phyloP scores from a whole-genome alignment of 1,140 invertebrate species.

The Drosophila pseudoobscura region DNA sequence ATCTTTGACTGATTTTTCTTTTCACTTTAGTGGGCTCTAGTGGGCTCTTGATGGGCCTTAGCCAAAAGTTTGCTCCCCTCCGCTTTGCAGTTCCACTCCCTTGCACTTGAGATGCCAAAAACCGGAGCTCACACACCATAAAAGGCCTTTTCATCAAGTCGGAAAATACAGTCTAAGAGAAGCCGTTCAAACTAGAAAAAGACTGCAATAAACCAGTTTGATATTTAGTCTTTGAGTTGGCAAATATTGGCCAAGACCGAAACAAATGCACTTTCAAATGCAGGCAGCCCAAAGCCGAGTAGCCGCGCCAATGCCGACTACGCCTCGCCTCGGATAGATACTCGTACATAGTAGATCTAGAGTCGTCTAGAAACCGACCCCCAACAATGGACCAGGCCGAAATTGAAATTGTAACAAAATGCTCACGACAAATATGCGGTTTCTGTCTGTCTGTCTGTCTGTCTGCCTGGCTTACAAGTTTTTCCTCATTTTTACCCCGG shows the following conservation, averaged over 20 bases:
- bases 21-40: slow-evolving; percentile 14
- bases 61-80: background rate
- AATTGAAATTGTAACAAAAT: slow-evolving; percentile 54
- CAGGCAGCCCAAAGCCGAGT: slow-evolving; percentile 24
- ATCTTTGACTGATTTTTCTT: slow-evolving; percentile 7
- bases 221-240: slow-evolving; percentile 28
- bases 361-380: slow-evolving; percentile 46
- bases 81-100: slow-evolving; percentile 17
- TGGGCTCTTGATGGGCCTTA: slow-evolving; percentile 10
- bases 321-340: slow-evolving; percentile 33
- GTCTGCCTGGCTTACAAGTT: slow-evolving; percentile 31
- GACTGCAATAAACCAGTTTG: slow-evolving; percentile 47
- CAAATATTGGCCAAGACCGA: slow-evolving; percentile 52
- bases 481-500: slow-evolving; percentile 37
- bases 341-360: slow-evolving; percentile 28
- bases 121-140: slow-evolving; percentile 11
- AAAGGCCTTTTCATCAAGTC: slow-evolving; percentile 47
- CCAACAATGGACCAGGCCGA: slow-evolving; percentile 50
- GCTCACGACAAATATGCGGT: slow-evolving; percentile 51
- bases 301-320: slow-evolving; percentile 33
- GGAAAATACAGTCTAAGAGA: slow-evolving; percentile 6
- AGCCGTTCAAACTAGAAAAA: slow-evolving; percentile 11
- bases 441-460: slow-evolving; percentile 38
- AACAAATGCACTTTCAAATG: slow-evolving; percentile 51
- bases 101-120: slow-evolving; percentile 41